Conservation (phyloP, 1,140 invertebrate genomes). For the Sesamia nonagrioides region DNA sequence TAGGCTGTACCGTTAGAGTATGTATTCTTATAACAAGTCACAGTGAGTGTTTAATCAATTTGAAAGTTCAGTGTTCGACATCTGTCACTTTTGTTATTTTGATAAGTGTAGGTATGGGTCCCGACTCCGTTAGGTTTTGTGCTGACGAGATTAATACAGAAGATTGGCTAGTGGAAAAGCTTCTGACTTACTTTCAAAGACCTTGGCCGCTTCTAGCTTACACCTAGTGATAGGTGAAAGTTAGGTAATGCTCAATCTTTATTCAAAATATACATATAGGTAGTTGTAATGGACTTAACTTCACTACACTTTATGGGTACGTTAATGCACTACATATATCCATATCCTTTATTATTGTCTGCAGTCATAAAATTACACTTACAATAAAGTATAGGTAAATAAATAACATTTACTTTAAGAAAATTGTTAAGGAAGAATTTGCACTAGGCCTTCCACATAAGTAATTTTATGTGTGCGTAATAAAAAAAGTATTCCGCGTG, state of each 20-base stretch:
- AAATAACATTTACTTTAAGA: not conserved
- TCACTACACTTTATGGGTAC: not conserved
- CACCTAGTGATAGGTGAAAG: conserved; percentile 32
- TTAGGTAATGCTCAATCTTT: conserved; percentile 12
- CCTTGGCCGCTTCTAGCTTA: conserved; percentile 37
- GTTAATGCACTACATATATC: not conserved
- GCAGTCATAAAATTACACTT: not conserved
- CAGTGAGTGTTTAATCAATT: conserved; percentile 44
- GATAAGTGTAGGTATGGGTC: conserved; percentile 28
- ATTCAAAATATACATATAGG: not conserved
- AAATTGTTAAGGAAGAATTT: not conserved
- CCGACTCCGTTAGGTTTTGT: conserved; percentile 28
- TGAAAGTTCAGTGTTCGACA: conserved; percentile 50
- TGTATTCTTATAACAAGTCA: conserved; percentile 48
- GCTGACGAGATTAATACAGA: conserved; percentile 8
- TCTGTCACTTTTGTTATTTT: conserved; percentile 42
- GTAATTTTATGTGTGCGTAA: conserved; percentile 35
- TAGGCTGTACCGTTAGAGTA: conserved; percentile 52
- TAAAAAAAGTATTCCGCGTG: conserved; percentile 34
- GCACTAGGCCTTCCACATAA: conserved; percentile 33
- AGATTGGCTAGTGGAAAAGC: conserved; percentile 15
- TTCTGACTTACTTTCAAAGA: conserved; percentile 45
- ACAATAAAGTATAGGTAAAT: not conserved
- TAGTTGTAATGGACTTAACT: not conserved
- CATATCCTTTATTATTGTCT: not conserved